Evolutionary conservation across 2,888 invertebrate species (phyloP), one percentile per base, ranked within the genome.

Genomic region (Torymus texanus): DNA sequence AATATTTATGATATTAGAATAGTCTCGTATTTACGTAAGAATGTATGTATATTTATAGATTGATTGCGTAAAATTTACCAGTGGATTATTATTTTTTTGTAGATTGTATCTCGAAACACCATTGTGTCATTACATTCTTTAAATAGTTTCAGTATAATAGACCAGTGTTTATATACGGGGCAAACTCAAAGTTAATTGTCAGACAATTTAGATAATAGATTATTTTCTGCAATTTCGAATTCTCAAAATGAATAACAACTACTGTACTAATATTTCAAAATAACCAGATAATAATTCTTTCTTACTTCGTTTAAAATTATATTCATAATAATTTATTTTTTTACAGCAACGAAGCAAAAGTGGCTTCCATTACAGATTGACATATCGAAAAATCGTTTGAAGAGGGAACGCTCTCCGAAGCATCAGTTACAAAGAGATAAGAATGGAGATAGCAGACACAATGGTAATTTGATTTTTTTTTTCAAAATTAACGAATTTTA

Each of bases 321-420:
- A 66, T 18, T 53, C 4, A 12, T 18, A 51, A 50, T 65, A 51
- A 14, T 18, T 50, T 58, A 11, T 53, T 63, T 74, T 12, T 65
- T 65, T 70, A 13, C 83, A 91, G 92, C 90, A 29, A 91, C 91
- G 66, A 93, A 93, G 87, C 96, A 96, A 90, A 97, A 97, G 90
- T 98, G 98, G 98, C 95, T 97, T 78, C 97, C 97, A 0, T 91
- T 98, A 80, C 96, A 96, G 86, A 96, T 98, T 82, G 97, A 97
- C 87, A 92, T 95, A 83, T 93, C 94, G 79, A 95, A 95, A 85
- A 93, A 93, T 66, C 91, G 94, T 81, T 92, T 93, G 4, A 94
- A 94, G 87, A 93, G 94, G 84, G 94, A 94, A 67, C 92, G 93
- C 78, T 91, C 92, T 79, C 91, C 92, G 63, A 90, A 87, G 82